Evolutionary conservation across 2,113 vertebrate genomes (phyloP), one percentile per base, ranked within the genome.

Genomic region (Dasyornis broadbenti): DNA sequence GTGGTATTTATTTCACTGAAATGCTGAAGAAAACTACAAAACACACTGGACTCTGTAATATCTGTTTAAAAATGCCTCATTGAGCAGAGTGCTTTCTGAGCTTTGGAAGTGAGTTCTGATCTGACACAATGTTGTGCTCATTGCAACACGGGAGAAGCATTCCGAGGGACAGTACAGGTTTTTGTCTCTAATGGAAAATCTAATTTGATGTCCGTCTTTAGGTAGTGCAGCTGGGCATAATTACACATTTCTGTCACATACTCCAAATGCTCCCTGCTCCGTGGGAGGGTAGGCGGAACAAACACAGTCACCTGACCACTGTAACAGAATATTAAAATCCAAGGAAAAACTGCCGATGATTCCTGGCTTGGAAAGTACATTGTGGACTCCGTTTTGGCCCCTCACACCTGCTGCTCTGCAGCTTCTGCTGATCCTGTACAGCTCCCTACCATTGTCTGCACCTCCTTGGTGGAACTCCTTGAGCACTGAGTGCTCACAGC

Each of bases 401-500:
- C 9, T 84, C 44, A n/a, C 0, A 3, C 19, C 15, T 37, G 18
- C 28, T 56, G n/a, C 60, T 83, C n/a, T 79, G 44, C 23, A 79
- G 26, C 22, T 28, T 84, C 56, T 84, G 52, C 35, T 11, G 15
- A 16, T 23, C 18, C n/a, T 69, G 13, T 21, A 10, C 45, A 69
- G 2, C 33, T 63, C 10, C 50, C 24, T 57, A 3, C 24, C 10
- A 13, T 4, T 39, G 4, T 22, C 30, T 37, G 40, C 28, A 37
- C 8, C 15, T 63, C 12, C 1, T 1, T 27, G 4, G 23, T n/a
- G 4, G 39, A 73, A 45, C 4, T 28, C 11, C 6, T 37, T 0
- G 0, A 52, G 22, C 2, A 1, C 3, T 0, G 0, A 54, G 12
- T 0, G 3, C 10, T 52, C 17, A 37, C 7, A 80, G 17, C 15